Conservation (phyloP, 1,140 invertebrate genomes). For the Nasonia giraulti region DNA sequence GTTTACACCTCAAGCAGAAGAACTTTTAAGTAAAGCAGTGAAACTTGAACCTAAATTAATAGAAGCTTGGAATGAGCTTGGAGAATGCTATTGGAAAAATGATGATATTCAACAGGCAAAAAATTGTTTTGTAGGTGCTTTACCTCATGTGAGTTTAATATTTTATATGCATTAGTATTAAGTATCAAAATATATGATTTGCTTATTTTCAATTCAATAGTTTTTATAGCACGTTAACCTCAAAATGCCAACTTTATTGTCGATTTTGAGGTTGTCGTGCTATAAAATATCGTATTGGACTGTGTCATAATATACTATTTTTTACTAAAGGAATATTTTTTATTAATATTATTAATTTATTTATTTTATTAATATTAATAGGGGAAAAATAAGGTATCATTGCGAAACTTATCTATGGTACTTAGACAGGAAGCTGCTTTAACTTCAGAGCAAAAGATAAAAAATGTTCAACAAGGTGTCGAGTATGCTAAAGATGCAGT, state of each 20-base stretch:
- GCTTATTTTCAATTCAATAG: background rate
- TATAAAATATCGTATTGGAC: too few species aligned
- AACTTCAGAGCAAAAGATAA: slow-evolving; percentile 76
- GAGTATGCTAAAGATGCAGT: slow-evolving; percentile 90
- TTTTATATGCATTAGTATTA: background rate
- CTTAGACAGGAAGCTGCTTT: slow-evolving; percentile 80
- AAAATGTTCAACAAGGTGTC: slow-evolving; percentile 83
- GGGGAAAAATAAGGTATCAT: slow-evolving; percentile 85
- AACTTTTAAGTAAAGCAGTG: slow-evolving; percentile 86
- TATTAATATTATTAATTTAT: too few species aligned
- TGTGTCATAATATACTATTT: background rate
- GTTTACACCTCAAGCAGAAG: slow-evolving; percentile 82
- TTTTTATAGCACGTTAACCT: too few species aligned
- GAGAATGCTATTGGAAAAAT: slow-evolving; percentile 93
- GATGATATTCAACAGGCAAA: slow-evolving; percentile 87
- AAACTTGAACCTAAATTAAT: slow-evolving; percentile 88
- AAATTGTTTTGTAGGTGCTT: slow-evolving; percentile 88
- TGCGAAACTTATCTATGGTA: slow-evolving; percentile 90
- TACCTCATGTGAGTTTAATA: slow-evolving; percentile 82
- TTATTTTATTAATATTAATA: too few species aligned
- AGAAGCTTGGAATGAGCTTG: slow-evolving; percentile 92
- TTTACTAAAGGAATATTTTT: background rate
- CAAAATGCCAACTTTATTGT: too few species aligned
- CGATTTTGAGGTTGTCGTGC: too few species aligned
- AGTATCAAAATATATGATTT: slow-evolving; percentile 5